Conservation (phyloP, 2,797 vertebrate genomes). For the Echiichthys vipera region DNA sequence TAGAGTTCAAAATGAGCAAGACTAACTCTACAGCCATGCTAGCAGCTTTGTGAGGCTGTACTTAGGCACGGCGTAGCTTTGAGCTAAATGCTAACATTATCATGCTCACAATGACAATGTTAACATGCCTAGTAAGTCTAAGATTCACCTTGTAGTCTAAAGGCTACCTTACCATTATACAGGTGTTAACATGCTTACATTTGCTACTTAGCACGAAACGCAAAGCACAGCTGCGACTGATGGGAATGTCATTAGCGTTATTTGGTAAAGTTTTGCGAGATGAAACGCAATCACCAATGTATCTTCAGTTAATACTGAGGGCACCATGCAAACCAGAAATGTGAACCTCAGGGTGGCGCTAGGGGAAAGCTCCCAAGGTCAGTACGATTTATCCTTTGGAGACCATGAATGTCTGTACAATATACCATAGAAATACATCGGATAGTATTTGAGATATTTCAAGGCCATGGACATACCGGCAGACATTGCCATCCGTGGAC, state of each 20-base stretch:
- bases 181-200: not conserved
- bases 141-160: not conserved
- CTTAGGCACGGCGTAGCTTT: too few relatives aligned
- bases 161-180: not conserved
- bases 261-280: too few relatives aligned
- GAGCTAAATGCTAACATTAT: too few relatives aligned
- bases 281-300: not conserved
- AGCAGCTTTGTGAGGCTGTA: not conserved
- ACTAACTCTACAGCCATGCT: not conserved
- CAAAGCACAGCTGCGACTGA: not conserved
- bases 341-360: not conserved
- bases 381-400: not conserved
- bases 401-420: not conserved
- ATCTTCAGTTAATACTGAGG: not conserved
- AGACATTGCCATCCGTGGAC: not conserved
- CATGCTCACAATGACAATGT: too few relatives aligned
- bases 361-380: not conserved
- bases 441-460: not conserved
- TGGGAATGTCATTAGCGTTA: not conserved
- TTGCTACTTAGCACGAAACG: not conserved
- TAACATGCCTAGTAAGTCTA: not conserved
- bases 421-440: not conserved
- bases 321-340: not conserved
- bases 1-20: not conserved
- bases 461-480: not conserved